A percentile compares a stretch with the other conserved stretches of the same genome.
Conservation (phyloP, 2,113 vertebrate genomes). For the Lucifuga dentata region DNA sequence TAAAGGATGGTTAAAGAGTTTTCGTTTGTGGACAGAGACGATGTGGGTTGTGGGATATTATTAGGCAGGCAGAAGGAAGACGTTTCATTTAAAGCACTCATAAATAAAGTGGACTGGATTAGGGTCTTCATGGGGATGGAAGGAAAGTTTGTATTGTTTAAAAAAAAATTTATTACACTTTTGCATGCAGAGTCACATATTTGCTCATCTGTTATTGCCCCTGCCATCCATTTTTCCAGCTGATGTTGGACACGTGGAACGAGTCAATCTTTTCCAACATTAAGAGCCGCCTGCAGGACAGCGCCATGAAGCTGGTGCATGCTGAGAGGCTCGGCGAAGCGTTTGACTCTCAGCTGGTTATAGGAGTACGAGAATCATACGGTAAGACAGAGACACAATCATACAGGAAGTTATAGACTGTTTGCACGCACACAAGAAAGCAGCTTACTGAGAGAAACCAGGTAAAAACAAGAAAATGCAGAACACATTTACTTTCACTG, state of each 20-base stretch:
- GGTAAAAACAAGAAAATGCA: no score
- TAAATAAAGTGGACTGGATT: neutral
- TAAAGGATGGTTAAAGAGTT: no score
- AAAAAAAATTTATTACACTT: no score
- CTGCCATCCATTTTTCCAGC: slow-evolving; percentile 72
- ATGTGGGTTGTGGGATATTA: no score
- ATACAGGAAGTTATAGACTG: no score
- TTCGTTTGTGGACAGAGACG: no score
- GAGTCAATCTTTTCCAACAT: slow-evolving; percentile 99
- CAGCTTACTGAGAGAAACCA: no score
- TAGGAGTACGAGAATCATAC: slow-evolving; percentile 96
- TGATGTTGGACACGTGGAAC: slow-evolving; percentile 99
- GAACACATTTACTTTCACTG: no score
- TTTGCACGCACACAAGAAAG: no score
- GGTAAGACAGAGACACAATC: slow-evolving; percentile 80
- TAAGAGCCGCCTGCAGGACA: slow-evolving; percentile 96
- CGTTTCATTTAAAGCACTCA: no score
- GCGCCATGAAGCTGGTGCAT: slow-evolving; percentile 98
- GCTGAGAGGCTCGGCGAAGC: slow-evolving; percentile 95
- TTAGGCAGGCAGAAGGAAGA: neutral
- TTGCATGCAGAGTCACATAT: no score
- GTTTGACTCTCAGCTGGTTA: slow-evolving; percentile 97
- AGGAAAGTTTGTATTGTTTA: neutral
- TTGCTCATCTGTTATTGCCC: neutral
- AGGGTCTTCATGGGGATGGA: neutral